Evolutionary conservation across 2,888 invertebrate genomes (phyloP).

Genomic region (Caenorhabditis uteleia): DNA sequence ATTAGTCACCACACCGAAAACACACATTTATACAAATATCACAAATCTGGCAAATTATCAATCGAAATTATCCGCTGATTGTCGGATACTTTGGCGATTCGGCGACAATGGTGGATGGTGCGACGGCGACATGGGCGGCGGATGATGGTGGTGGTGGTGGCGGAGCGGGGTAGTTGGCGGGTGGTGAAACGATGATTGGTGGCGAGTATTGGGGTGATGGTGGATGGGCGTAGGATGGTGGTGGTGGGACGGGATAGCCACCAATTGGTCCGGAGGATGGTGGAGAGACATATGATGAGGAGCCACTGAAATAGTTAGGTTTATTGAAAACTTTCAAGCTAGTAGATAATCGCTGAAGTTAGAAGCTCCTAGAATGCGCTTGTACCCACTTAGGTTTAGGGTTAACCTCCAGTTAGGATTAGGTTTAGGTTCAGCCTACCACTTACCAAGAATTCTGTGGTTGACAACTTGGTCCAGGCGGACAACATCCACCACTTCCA

Average conservation of each 20-base stretch:
- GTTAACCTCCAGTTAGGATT: no score
- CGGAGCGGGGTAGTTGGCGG: background rate
- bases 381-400: no score
- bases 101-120: no score
- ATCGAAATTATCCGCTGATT: slow-evolving; percentile 15
- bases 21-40: no score
- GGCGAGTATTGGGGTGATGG: slow-evolving; percentile 24
- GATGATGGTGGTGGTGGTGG: background rate
- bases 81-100: slow-evolving; percentile 22
- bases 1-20: no score
- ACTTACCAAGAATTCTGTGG: slow-evolving; percentile 17
- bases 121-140: no score
- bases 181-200: background rate
- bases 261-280: slow-evolving; percentile 12
- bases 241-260: slow-evolving; percentile 16
- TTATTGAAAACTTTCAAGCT: background rate
- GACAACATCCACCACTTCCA: slow-evolving; percentile 14
- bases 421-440: no score
- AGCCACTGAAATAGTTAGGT: slow-evolving; percentile 5
- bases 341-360: no score
- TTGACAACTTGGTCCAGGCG: slow-evolving; percentile 15
- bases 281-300: slow-evolving; percentile 16
- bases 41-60: no score
- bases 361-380: no score
- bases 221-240: slow-evolving; percentile 12